Percentiles rank a stretch among this genome's conserved stretches.
Evolutionary conservation across 2,888 invertebrate genomes (phyloP).

Genomic region (Melanostoma mellinum): DNA sequence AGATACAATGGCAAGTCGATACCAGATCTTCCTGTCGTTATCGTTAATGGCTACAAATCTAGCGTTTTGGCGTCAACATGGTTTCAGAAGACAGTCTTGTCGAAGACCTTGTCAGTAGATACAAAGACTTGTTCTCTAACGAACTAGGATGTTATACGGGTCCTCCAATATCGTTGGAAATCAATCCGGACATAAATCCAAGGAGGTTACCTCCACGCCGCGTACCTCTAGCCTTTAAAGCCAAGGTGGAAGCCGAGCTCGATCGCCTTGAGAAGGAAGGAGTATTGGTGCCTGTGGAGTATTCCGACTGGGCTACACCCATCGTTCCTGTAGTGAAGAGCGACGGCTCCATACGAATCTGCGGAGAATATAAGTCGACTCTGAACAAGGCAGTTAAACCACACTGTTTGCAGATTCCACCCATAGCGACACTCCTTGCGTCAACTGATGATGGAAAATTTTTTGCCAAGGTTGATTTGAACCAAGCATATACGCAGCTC

Average conservation of each 20-base stretch:
- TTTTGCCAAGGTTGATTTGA: conserved; percentile 78
- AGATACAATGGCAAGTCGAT: conserved; percentile 17
- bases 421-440: background rate
- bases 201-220: background rate
- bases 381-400: background rate
- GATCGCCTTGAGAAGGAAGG: conserved; percentile 67
- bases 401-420: too few species aligned
- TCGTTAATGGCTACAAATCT: conserved; percentile 37
- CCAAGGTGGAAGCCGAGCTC: conserved; percentile 67
- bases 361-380: conserved; percentile 9
- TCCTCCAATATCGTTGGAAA: conserved; percentile 2
- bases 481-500: conserved; percentile 78
- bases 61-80: conserved; percentile 22
- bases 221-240: conserved; percentile 61
- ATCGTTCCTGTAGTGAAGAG: too few species aligned
- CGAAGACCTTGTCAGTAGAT: background rate
- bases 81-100: background rate
- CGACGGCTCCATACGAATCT: too few species aligned
- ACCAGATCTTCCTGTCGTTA: conserved; percentile 28
- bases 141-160: conserved; percentile 12
- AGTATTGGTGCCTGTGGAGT: conserved; percentile 65
- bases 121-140: background rate
- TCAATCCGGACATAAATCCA: conserved; percentile 49
- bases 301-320: conserved; percentile 14
- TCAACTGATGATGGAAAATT: conserved; percentile 74